Evolutionary conservation across 2,113 vertebrate genomes (phyloP).

Genomic region (Stigmatopora nigra): DNA sequence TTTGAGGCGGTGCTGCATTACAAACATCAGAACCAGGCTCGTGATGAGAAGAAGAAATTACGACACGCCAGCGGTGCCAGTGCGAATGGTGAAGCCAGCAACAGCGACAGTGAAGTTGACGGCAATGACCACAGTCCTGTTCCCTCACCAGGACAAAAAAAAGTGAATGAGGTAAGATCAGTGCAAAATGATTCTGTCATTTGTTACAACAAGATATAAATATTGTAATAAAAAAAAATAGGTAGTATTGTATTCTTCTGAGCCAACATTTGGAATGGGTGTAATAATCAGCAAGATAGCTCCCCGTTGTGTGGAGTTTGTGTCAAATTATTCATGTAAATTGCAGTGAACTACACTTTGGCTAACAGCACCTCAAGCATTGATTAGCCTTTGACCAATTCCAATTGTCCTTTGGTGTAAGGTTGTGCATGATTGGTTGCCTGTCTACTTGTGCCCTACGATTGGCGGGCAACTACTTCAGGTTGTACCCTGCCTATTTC

Average conservation of each 20-base stretch:
- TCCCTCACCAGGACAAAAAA: constrained; percentile 89
- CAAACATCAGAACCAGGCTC: constrained; percentile 91
- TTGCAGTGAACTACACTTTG: neutral
- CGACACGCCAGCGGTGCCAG: constrained; percentile 84
- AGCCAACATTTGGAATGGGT: no score
- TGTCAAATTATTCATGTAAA: neutral
- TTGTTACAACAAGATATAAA: neutral
- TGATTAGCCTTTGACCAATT: neutral
- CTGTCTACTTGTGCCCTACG: no score
- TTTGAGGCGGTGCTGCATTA: constrained; percentile 97
- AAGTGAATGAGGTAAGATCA: constrained; percentile 81
- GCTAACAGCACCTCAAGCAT: neutral
- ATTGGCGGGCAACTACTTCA: no score
- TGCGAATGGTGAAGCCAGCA: constrained; percentile 86
- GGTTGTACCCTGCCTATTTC: no score
- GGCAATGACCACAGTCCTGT: constrained; percentile 87
- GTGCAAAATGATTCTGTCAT: neutral
- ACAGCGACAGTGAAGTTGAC: constrained; percentile 90
- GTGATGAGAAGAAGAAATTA: constrained; percentile 90
- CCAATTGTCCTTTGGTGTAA: no score
- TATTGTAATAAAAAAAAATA: neutral
- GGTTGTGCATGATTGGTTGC: no score
- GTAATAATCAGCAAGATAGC: neutral
- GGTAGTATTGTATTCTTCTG: neutral
- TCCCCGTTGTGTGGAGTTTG: no score